Base-by-base conservation (phyloP, 2,113 vertebrate species). In the Holacanthus passer region DNA sequence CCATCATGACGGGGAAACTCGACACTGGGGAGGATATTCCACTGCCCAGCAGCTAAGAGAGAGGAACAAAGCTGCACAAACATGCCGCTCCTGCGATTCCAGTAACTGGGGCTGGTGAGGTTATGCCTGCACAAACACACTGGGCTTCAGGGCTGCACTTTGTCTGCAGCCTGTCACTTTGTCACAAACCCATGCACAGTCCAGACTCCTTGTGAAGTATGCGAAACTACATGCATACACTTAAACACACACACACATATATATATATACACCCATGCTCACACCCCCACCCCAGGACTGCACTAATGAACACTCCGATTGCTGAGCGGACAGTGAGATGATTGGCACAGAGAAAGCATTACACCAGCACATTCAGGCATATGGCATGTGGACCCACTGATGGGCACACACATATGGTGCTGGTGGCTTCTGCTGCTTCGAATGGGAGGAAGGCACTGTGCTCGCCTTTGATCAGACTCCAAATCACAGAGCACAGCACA, bases 381-480 rank as follows among this genome's bases (percentile, higher is more conserved):
- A 95, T 95, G 94, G 94, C 92, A 89, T 92, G 90, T 82, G 77
- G 91, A 90, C 92, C 90, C 89, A 93, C 93, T 93, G 94, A 94
- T 91, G 92, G 91, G 93, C 63, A 78, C 87, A 90, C 93, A 91
- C 93, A 94, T 95, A 95, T 95, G 94, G 93, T 88, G 84, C 89
- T 88, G 87, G 90, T 93, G 90, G 85, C 82, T 91, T 91, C 90
- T 88, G 89, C 81, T 82, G 87, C 87, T 88, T 88, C 45, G 39
- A 90, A 90, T 88, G 90, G 84, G 88, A 91, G 83, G 84, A 86
- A 88, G 78, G 73, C 82, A 79, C 88, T 77, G 88, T 66, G 81
- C 84, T 82, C 35, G 84, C 80, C 89, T 93, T 93, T 94, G 91
- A 93, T 92, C 85, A 59, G 65, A 52, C 88, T 93, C 91, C 93